Percentiles rank a stretch among this genome's conserved stretches.
These are phyloP conservation scores for Drosophila azteca DNA, from an alignment of 1,140 invertebrate species.

Conservation along the genomic window DNA sequence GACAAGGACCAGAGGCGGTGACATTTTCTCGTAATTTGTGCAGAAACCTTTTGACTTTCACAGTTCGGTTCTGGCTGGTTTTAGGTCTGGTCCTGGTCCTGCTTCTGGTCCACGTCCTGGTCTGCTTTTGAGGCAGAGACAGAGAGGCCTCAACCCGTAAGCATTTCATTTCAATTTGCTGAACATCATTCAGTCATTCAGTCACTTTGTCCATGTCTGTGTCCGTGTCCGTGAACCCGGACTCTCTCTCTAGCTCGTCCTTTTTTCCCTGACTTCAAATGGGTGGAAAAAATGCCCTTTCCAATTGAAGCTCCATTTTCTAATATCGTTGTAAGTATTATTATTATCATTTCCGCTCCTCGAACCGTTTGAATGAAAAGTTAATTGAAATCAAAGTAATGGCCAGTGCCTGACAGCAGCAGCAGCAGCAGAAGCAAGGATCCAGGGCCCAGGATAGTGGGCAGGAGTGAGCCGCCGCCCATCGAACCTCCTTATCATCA, in stretches of 20 bases:
- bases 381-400: slow-evolving; percentile 83
- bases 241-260: neutral
- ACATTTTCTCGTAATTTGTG: slow-evolving; percentile 78
- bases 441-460: too few relatives aligned
- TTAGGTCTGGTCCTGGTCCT: neutral
- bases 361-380: slow-evolving; percentile 71
- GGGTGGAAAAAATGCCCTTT: slow-evolving; percentile 23
- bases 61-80: neutral
- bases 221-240: too few relatives aligned
- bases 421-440: neutral
- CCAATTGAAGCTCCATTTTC: slow-evolving; percentile 58
- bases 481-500: slow-evolving; percentile 63
- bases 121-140: neutral
- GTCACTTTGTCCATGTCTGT: slow-evolving; percentile 36
- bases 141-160: slow-evolving; percentile 35
- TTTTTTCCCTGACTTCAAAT: neutral
- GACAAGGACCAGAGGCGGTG: slow-evolving; percentile 40
- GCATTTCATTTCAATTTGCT: slow-evolving; percentile 74
- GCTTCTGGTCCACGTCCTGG: neutral
- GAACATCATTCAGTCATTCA: slow-evolving; percentile 58
- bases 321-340: slow-evolving; percentile 77
- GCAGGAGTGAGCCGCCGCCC: slow-evolving; percentile 11
- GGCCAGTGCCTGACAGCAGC: slow-evolving; percentile 44
- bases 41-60: slow-evolving; percentile 64
- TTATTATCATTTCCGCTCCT: slow-evolving; percentile 71